Base-by-base conservation (phyloP, 1,140 invertebrate genomes). In the Lasioglossum baleicum region DNA sequence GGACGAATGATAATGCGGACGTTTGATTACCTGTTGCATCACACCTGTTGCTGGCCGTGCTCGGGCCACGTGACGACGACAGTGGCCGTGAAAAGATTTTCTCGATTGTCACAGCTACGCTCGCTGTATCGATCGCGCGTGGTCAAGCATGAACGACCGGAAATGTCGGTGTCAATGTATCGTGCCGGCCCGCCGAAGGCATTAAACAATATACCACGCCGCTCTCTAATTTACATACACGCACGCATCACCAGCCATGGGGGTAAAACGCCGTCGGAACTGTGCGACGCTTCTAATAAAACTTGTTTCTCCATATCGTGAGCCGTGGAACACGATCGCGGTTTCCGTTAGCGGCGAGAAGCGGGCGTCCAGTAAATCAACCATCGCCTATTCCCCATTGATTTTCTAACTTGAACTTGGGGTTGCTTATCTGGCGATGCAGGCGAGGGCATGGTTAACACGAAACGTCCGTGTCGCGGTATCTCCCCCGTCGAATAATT, bases 21-120 rank as follows among this genome's bases (percentile, higher is more conserved):
- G 65, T 83, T 86, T 85, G 80, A 86, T 85, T 85, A 87, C 88
- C 82, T 88, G 83, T 90, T 88, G 87, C 88, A 71, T 87, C 85
- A 88, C 88, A 88, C 88, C 88, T 88, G 87, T 90, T 89, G 88
- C 87, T 73, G 67, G 22, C 60, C 75, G 66, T 75, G 73, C 53
- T 35, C 22, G 60, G 42, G 63, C 70, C 78, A 84, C 82, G 82
- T 76, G 75, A 84, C 78, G 75, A 84, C 78, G 44, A 42, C 66
- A 51, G 66, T 69, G 84, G 56, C 75, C 84, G 65, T 84, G 85
- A 86, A 87, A 84, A 87, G 78, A 86, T 82, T 64, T 86, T 80
- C 70, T 81, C 84, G 71, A 76, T 80, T 69, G 75, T 81, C 13
- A 58, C 20, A 42, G 63, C n/a, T n/a, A n/a, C n/a, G n/a, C n/a